Evolutionary conservation across 2,113 vertebrate species (phyloP).

Genomic region (Oreochromis tanganicae): DNA sequence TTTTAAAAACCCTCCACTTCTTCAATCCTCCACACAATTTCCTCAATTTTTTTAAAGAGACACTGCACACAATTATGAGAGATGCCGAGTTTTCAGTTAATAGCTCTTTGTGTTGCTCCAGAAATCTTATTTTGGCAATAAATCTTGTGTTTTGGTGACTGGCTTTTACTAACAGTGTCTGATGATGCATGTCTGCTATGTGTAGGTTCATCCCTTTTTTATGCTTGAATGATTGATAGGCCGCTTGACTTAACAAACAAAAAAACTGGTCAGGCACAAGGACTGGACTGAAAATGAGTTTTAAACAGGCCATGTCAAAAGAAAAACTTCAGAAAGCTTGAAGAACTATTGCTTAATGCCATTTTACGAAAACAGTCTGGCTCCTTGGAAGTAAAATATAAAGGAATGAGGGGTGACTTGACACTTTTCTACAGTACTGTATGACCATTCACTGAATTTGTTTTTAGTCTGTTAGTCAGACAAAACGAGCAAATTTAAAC

Average conservation of each 20-base stretch:
- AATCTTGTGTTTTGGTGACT: not conserved
- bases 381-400: not conserved
- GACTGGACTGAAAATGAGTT: not conserved
- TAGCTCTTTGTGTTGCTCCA: not conserved
- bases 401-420: not conserved
- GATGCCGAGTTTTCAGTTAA: not conserved
- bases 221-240: not conserved
- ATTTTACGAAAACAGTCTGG: not conserved
- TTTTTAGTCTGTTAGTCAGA: not conserved
- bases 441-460: not conserved
- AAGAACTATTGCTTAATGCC: not conserved
- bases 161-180: not conserved
- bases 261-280: not conserved
- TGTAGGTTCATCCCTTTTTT: not conserved
- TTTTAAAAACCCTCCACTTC: not conserved
- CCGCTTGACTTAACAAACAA: not conserved
- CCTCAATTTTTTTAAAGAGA: not conserved
- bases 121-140: not conserved
- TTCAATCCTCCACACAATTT: not conserved
- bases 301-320: not conserved
- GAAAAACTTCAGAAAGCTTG: not conserved
- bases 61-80: not conserved
- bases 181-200: not conserved
- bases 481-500: not conserved
- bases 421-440: not conserved